Evolutionary conservation across 1,140 invertebrate genomes (phyloP), one percentile per base, ranked within the genome.

Genomic region (Arctopsyche grandis): DNA sequence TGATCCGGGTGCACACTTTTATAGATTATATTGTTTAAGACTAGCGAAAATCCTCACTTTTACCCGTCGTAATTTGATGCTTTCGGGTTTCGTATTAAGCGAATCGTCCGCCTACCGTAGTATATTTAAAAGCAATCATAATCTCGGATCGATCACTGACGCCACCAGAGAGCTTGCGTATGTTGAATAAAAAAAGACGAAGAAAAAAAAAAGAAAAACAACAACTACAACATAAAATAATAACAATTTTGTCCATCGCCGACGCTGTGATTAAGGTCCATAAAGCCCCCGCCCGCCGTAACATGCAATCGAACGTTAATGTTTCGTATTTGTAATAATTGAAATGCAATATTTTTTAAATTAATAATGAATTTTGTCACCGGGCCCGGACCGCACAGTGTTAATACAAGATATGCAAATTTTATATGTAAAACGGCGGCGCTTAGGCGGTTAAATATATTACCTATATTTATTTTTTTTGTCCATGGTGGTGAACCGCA

Each of bases 51-150:
- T 38, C 29, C 48, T 52, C 48, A 52, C 48, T 63, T 46, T 29
- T 63, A 24, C 29, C 44, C 66, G 77, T 70, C 48, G 60, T 79
- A 81, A 81, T 81, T 79, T 79, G 21, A 48, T 80, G 60, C 52
- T 38, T 38, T 63, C 26, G 78, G 78, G 63, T 66, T 66, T 38
- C 78, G 56, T 75, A 79, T 79, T 79, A 79, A 79, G 78, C 24
- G 71, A 74, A 74, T 22, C 69, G 77, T 58, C 63, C 74, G 44
- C 63, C 74, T 76, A 76, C 74, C 74, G 71, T 26, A 12, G 48
- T 76, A 81, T 81, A 78, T 81, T 81, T 81, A 81, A 81, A 81
- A 79, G 80, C 80, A 78, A 78, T 66, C 63, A 66, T 81, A 81
- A 81, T 81, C 77, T 75, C 71, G 60, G 44, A 77, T 29, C 48